Base-by-base conservation (phyloP, 2,888 invertebrate species). In the Selenia dentaria region DNA sequence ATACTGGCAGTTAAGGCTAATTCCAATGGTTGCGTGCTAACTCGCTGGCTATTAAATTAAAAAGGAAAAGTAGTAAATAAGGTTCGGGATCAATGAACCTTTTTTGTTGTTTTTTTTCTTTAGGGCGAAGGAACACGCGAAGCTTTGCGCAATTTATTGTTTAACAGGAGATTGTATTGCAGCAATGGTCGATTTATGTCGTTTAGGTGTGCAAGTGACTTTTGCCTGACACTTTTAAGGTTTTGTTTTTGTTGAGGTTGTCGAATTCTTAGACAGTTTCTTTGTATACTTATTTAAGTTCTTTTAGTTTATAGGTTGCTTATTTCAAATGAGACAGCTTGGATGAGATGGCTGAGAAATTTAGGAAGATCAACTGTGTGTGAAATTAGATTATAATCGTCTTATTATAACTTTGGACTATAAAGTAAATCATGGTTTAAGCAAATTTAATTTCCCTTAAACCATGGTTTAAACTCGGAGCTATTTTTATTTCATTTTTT, bases 31-130 rank as follows among this genome's bases (percentile, higher is more conserved):
- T 63, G 75, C 77, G 76, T 78, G 77, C 61, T 62, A 60, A 64
- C 54, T 61, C 54, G 39, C 48, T 53, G 57, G 57, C 68, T 69
- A 65, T 74, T 73, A 72, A 74, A 69, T 74, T 73, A 72, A 76
- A 76, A 77, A 75, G 75, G 74, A 75, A 76, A 70, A 71, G 71
- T 71, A 62, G 71, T 77, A 76, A 77, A 76, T 75, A 74, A 74
- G 49, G 52, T 42, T 50, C 41, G 59, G 67, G 76, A 60, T 71
- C 77, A 74, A 67, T 67, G 77, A 74, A 63, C 77, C 65, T 66
- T 64, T 69, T 59, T 41, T 40, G 39, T 51, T n/a, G 50, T 55
- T 43, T 64, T 64, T 62, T 57, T 60, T 64, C 45, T 54, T 63
- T 51, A 64, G 39, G 29, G 49, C 46, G 27, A 44, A 32, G 36